phyloP scores from a whole-genome alignment of 2,888 invertebrate genomes.

The Volucella inflata region DNA sequence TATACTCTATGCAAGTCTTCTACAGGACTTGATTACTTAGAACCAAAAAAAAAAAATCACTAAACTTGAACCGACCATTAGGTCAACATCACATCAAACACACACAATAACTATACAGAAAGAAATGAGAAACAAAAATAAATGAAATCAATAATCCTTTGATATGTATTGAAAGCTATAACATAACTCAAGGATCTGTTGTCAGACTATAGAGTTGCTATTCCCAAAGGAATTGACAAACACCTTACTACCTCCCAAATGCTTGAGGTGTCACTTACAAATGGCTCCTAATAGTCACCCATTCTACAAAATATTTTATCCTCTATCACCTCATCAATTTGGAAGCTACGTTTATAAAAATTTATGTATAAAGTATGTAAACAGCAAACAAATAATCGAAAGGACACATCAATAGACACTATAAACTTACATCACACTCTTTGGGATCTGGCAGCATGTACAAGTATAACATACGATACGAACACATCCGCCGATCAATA shows the following conservation, averaged over 20 bases:
- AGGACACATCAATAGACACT: conserved; percentile 56
- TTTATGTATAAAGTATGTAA: conserved; percentile 6
- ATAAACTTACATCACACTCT: conserved; percentile 68
- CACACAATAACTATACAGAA: not conserved
- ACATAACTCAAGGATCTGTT: conserved; percentile 13
- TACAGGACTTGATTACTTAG: conserved; percentile 3
- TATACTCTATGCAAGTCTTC: conserved; percentile 26
- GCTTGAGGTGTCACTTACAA: conserved; percentile 3
- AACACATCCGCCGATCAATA: conserved; percentile 70
- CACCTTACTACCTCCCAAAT: not conserved
- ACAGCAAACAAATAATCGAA: conserved; percentile 56
- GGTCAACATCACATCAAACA: conserved; percentile 39
- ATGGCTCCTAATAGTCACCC: conserved; percentile 41
- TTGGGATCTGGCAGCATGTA: conserved; percentile 35
- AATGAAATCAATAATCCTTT: conserved; percentile 24
- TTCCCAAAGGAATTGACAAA: conserved; percentile 1
- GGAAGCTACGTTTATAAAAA: conserved; percentile 27
- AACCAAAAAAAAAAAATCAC: not conserved
- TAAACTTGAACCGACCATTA: not conserved
- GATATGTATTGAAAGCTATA: conserved; percentile 56
- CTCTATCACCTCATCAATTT: conserved; percentile 30
- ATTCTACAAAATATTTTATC: conserved; percentile 26
- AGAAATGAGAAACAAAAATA: conserved; percentile 4
- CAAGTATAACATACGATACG: conserved; percentile 77
- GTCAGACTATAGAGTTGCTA: not conserved